Conservation (phyloP, 2,888 invertebrate species). For the Hirtodrosophila trivittata region DNA sequence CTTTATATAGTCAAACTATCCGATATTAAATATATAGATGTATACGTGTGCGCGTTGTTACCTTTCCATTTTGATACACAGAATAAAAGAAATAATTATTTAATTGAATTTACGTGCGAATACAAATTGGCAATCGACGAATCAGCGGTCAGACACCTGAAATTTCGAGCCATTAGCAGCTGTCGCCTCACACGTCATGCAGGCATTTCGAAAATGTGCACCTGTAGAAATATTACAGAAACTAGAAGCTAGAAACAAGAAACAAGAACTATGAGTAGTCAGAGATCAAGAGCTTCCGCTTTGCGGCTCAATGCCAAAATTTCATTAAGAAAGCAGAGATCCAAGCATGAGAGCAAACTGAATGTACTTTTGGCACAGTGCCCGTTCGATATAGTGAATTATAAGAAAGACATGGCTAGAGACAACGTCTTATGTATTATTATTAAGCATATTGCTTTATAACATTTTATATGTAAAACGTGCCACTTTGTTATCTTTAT, state of each 20-base stretch:
- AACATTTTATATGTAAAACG: too few species aligned
- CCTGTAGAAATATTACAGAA: conserved; percentile 48
- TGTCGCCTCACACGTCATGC: conserved; percentile 54
- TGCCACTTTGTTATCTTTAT: too few species aligned
- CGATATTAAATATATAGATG: conserved; percentile 10
- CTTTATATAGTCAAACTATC: conserved; percentile 31
- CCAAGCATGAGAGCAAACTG: background rate
- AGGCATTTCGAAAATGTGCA: conserved; percentile 61
- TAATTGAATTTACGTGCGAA: conserved; percentile 59
- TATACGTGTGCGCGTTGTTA: conserved; percentile 39
- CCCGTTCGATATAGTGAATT: background rate
- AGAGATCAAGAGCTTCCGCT: conserved; percentile 54
- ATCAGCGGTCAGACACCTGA: conserved; percentile 43
- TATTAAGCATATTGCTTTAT: too few species aligned
- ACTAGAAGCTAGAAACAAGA: conserved; percentile 8
- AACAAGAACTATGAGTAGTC: conserved; percentile 18
- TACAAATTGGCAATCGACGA: conserved; percentile 49
- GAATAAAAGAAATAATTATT: conserved; percentile 39
- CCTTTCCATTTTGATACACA: conserved; percentile 57
- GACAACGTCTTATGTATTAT: too few species aligned
- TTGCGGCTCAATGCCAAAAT: conserved; percentile 45
- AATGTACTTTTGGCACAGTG: conserved; percentile 14
- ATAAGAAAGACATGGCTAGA: too few species aligned
- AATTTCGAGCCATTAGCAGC: conserved; percentile 68
- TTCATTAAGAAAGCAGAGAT: conserved; percentile 8